A percentile compares a stretch with the other conserved stretches of the same genome.
These are phyloP conservation scores for Aphelocoma californica DNA, from an alignment of 2,797 vertebrate genomes.

Conservation along the genomic window DNA sequence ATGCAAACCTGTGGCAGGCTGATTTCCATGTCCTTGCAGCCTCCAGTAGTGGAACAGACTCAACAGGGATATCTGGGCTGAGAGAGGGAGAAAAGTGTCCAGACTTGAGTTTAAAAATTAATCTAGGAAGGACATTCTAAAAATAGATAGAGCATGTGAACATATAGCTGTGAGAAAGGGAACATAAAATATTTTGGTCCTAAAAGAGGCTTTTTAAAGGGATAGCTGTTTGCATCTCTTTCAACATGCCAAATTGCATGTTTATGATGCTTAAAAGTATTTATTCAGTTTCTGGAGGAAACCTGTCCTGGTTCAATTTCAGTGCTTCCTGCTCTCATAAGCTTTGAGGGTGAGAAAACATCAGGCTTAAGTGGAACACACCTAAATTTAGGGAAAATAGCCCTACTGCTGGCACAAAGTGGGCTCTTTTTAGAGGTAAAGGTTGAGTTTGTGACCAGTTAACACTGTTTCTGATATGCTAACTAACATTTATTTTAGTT, in stretches of 20 bases:
- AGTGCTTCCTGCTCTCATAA: not conserved
- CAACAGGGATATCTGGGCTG: not conserved
- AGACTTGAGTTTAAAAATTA: constrained; percentile 13
- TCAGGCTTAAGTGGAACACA: not conserved
- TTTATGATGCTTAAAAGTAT: not conserved
- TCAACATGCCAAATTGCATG: not conserved
- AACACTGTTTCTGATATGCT: not conserved
- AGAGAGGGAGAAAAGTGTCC: not conserved
- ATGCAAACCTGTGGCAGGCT: not conserved
- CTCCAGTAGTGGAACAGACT: not conserved
- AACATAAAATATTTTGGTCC: not conserved
- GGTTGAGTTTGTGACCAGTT: not conserved
- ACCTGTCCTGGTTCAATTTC: not conserved
- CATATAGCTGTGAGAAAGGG: not conserved
- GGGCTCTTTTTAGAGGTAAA: not conserved
- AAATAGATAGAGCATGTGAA: not conserved
- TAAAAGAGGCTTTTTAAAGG: not conserved
- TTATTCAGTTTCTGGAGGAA: not conserved
- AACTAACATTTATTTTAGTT: not conserved
- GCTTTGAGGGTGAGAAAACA: not conserved
- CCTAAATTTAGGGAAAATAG: not conserved
- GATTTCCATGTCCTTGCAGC: not conserved
- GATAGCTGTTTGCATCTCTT: not conserved
- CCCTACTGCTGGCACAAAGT: not conserved
- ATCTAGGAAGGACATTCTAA: constrained; percentile 26